A percentile compares a stretch with the other conserved stretches of the same genome.
phyloP scores from a whole-genome alignment of 2,888 invertebrate genomes.

The Podotricha telesiphe region DNA sequence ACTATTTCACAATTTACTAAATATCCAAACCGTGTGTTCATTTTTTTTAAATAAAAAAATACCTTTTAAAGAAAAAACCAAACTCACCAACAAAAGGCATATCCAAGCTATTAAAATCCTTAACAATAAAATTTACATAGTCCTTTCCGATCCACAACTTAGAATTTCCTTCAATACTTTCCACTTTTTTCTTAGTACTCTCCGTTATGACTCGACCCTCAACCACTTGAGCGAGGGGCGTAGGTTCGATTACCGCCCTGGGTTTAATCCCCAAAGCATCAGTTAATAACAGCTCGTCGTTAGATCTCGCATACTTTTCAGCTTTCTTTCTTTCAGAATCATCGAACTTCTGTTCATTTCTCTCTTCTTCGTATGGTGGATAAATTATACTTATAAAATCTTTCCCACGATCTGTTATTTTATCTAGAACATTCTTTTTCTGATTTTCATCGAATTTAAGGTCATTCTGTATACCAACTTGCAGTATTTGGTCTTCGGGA shows the following conservation, averaged over 20 bases:
- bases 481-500: conserved; percentile 85
- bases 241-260: conserved; percentile 59
- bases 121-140: conserved; percentile 97
- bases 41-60: conserved; percentile 8
- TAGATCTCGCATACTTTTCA: conserved; percentile 74
- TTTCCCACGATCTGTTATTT: conserved; percentile 74
- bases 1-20: too few species aligned
- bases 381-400: conserved; percentile 77
- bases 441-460: conserved; percentile 56
- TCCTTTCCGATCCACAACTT: conserved; percentile 98
- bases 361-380: conserved; percentile 72
- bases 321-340: conserved; percentile 76
- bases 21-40: too few species aligned
- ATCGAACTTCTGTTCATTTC: conserved; percentile 73
- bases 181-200: conserved; percentile 62
- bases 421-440: conserved; percentile 71
- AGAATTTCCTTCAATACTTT: conserved; percentile 86
- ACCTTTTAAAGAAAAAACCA: neutral
- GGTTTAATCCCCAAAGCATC: conserved; percentile 61
- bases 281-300: conserved; percentile 69
- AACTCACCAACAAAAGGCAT: conserved; percentile 88
- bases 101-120: conserved; percentile 95
- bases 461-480: conserved; percentile 62
- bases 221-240: conserved; percentile 70
- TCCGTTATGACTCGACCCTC: conserved; percentile 72